A percentile compares a stretch with the other conserved stretches of the same genome.
phyloP scores from a whole-genome alignment of 2,113 vertebrate species.

The Phycodurus eques region DNA sequence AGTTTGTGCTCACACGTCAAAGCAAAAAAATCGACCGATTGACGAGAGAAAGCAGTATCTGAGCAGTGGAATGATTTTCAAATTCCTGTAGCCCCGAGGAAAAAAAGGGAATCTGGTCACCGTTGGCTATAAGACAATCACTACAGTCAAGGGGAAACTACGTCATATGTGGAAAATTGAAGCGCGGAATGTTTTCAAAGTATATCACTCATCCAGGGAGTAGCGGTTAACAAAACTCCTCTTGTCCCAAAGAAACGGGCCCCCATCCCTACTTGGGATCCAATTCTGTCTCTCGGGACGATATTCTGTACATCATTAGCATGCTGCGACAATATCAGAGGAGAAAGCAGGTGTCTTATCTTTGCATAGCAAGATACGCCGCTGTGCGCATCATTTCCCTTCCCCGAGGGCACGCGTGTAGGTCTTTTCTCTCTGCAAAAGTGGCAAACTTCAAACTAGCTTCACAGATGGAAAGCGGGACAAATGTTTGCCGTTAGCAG shows the following conservation, averaged over 20 bases:
- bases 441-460: neutral
- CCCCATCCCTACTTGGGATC: neutral
- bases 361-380: neutral
- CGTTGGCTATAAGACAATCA: too few relatives aligned
- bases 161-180: neutral
- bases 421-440: neutral
- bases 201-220: neutral
- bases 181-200: neutral
- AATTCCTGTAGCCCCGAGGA: too few relatives aligned
- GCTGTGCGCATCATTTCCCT: neutral
- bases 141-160: neutral
- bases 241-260: neutral
- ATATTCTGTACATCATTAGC: neutral
- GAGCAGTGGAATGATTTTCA: too few relatives aligned
- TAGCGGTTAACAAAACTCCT: too few relatives aligned
- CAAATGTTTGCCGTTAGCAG: neutral
- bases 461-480: neutral
- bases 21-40: too few relatives aligned
- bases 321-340: neutral
- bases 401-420: neutral
- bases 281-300: neutral
- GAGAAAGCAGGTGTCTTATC: conserved; percentile 3
- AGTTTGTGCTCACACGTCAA: too few relatives aligned
- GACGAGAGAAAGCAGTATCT: too few relatives aligned
- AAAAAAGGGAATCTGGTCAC: too few relatives aligned